Conservation (phyloP, 2,797 vertebrate species). For the Enteromius afrohamiltoni region DNA sequence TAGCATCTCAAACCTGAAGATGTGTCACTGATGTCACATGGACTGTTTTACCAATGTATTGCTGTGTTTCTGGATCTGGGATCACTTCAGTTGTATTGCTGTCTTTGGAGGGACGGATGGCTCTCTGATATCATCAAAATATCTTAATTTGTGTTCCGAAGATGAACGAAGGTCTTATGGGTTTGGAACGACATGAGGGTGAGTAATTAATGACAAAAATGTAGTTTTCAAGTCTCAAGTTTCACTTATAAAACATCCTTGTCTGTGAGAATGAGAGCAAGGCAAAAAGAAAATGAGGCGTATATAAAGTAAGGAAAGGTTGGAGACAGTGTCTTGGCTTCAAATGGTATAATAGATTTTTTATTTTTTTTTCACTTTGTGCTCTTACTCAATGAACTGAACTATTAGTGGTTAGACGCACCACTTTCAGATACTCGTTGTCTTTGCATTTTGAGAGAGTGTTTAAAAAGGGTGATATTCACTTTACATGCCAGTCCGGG, state of each 20-base stretch:
- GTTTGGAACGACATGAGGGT: too few relatives aligned
- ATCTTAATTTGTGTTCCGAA: too few relatives aligned
- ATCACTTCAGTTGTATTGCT: too few relatives aligned
- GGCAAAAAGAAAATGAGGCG: background rate
- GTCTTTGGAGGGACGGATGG: too few relatives aligned
- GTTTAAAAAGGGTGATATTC: background rate
- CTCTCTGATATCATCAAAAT: too few relatives aligned
- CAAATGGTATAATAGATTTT: background rate
- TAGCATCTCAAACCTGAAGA: too few relatives aligned
- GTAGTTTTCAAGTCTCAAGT: background rate
- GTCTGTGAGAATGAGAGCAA: background rate
- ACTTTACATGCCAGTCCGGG: background rate
- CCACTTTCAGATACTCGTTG: background rate
- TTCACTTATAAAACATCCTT: background rate
- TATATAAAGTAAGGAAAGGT: background rate
- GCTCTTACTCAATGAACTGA: background rate
- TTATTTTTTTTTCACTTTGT: conserved; percentile 7
- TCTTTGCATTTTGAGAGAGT: background rate
- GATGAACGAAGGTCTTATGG: too few relatives aligned
- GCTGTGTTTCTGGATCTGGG: too few relatives aligned
- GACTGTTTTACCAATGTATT: too few relatives aligned
- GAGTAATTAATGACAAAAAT: too few relatives aligned
- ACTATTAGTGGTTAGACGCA: background rate
- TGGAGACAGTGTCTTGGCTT: background rate
- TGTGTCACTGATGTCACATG: too few relatives aligned